Conservation (phyloP, 2,888 invertebrate genomes). For the Cerastoderma edule region DNA sequence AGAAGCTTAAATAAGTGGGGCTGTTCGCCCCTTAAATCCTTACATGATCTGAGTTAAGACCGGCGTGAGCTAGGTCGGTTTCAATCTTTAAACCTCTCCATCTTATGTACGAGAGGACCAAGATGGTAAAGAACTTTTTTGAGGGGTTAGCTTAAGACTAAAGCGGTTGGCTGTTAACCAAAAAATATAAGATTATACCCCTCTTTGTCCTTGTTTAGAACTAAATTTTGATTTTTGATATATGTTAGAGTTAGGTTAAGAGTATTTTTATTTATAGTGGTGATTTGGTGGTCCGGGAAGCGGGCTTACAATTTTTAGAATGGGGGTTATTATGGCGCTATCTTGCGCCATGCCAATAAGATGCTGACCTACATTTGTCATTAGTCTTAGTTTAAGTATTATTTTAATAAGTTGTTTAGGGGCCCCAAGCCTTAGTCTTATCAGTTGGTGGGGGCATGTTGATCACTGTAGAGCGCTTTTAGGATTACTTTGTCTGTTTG, state of each 20-base stretch:
- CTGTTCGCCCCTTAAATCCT: constrained; percentile 91
- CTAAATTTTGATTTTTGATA: background rate
- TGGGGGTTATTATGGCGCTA: background rate
- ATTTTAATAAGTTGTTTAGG: background rate
- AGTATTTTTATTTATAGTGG: background rate
- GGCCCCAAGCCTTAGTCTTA: background rate
- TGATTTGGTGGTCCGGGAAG: constrained; percentile 10
- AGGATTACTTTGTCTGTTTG: background rate
- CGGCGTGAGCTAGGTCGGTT: constrained; percentile 94
- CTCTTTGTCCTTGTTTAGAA: too few species aligned
- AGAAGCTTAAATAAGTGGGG: constrained; percentile 86
- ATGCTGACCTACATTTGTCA: background rate
- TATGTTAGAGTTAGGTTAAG: background rate
- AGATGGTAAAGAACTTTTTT: background rate
- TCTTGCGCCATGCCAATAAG: background rate
- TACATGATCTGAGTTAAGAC: constrained; percentile 96
- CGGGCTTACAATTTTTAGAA: constrained; percentile 7
- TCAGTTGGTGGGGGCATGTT: background rate
- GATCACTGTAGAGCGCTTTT: background rate
- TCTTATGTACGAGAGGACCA: constrained; percentile 92
- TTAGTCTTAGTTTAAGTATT: background rate
- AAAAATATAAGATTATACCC: too few species aligned
- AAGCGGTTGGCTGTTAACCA: too few species aligned
- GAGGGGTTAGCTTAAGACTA: too few species aligned
- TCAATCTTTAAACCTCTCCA: constrained; percentile 87